Evolutionary conservation across 2,113 vertebrate species (phyloP).

Genomic region (Entelurus aequoreus): DNA sequence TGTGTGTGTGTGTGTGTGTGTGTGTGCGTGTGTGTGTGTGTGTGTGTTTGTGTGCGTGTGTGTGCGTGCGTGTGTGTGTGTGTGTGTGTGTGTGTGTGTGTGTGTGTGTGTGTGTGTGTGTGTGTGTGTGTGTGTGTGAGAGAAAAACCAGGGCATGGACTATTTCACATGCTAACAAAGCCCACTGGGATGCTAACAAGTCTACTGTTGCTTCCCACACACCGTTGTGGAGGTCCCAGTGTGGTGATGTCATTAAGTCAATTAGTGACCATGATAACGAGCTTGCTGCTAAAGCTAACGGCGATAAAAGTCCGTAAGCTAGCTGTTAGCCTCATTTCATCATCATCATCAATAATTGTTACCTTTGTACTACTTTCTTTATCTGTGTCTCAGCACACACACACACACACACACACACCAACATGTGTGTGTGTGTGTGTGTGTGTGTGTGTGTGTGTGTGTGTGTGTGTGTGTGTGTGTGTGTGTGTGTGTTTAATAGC

Average conservation of each 20-base stretch:
- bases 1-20: background rate
- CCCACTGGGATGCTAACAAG: slow-evolving; percentile 36
- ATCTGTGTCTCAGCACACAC: no score
- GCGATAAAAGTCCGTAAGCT: no score
- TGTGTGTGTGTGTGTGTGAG: background rate
- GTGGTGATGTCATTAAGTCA: no score
- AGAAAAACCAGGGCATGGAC: slow-evolving; percentile 29
- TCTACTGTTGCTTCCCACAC: slow-evolving; percentile 42
- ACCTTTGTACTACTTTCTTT: no score
- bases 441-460: no score
- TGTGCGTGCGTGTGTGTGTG: background rate
- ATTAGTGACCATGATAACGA: no score
- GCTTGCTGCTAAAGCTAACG: no score
- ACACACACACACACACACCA: no score
- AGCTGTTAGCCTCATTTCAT: no score
- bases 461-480: slow-evolving; percentile 10
- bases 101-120: background rate
- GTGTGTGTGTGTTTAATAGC: slow-evolving; percentile 40
- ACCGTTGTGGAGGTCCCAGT: no score
- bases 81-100: no score
- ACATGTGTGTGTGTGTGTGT: slow-evolving; percentile 19
- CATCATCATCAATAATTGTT: no score
- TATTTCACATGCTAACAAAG: slow-evolving; percentile 50
- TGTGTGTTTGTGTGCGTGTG: background rate
- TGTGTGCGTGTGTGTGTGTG: background rate